Conservation (phyloP, 1,140 invertebrate species). For the Euwallacea similis region DNA sequence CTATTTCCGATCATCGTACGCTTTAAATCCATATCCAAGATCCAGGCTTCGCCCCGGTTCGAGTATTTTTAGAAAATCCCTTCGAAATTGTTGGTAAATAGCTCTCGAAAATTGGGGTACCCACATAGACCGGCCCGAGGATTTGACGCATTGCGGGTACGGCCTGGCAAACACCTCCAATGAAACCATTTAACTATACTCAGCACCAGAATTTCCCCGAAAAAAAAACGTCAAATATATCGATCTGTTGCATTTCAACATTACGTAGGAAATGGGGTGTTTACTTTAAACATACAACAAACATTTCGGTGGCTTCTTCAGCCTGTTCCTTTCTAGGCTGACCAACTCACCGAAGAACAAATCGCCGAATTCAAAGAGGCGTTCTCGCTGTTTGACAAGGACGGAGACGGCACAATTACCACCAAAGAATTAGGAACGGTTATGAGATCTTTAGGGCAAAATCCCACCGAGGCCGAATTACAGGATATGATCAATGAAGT, state of each 20-base stretch:
- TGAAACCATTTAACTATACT: too few relatives aligned
- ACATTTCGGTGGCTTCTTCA: background rate
- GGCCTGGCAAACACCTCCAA: too few relatives aligned
- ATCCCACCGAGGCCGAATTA: conserved; percentile 98
- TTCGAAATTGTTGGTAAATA: conserved; percentile 40
- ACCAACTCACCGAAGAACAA: conserved; percentile 97
- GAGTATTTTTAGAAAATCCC: conserved; percentile 40
- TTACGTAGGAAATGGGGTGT: conserved; percentile 36
- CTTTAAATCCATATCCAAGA: conserved; percentile 12
- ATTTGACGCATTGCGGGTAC: conserved; percentile 50
- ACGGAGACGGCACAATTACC: conserved; percentile 99
- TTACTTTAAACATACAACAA: conserved; percentile 33
- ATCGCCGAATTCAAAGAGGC: conserved; percentile 99
- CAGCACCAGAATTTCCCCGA: too few relatives aligned
- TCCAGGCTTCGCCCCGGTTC: background rate
- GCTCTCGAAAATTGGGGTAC: conserved; percentile 42
- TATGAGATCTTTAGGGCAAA: conserved; percentile 98
- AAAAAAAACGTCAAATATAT: conserved; percentile 22
- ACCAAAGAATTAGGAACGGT: conserved; percentile 99
- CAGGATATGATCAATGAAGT: conserved; percentile 99
- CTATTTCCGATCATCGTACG: conserved; percentile 51
- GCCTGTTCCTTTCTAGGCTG: conserved; percentile 68
- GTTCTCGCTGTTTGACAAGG: conserved; percentile 98
- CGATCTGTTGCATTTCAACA: conserved; percentile 44
- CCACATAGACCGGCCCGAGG: conserved; percentile 44